A percentile compares a stretch with the other conserved stretches of the same genome.
These are phyloP conservation scores for Sciurus carolinensis DNA, from an alignment of 2,797 vertebrate genomes.

Conservation along the genomic window DNA sequence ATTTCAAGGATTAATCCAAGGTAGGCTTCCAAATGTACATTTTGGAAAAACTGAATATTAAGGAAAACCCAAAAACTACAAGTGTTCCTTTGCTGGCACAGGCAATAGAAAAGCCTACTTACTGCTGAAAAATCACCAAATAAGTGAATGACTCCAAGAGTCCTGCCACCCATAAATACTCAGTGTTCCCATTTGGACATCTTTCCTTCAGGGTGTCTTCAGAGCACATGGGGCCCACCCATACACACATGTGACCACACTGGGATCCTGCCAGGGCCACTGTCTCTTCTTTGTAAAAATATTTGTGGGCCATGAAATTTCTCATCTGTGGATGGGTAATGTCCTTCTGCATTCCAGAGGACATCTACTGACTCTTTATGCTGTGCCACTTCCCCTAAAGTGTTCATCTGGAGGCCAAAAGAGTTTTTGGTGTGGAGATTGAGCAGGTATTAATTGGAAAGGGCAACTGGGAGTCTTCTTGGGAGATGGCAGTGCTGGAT, in stretches of 20 bases:
- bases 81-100: not conserved
- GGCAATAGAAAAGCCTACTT: not conserved
- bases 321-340: not conserved
- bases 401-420: not conserved
- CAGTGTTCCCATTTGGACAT: not conserved
- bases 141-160: no score
- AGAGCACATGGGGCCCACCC: not conserved
- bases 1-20: conserved; percentile 57
- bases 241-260: not conserved
- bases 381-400: not conserved
- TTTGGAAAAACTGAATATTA: conserved; percentile 56
- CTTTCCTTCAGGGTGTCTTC: not conserved
- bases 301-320: not conserved
- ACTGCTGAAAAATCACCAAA: not conserved
- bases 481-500: not conserved
- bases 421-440: not conserved
- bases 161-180: not conserved
- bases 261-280: no score
- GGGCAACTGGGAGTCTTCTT: not conserved
- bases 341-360: not conserved
- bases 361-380: not conserved
- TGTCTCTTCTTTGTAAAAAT: not conserved
- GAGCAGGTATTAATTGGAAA: not conserved
- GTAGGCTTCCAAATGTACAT: not conserved
- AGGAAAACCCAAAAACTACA: not conserved